Conservation (phyloP, 2,113 vertebrate species). For the Recurvirostra avosetta region DNA sequence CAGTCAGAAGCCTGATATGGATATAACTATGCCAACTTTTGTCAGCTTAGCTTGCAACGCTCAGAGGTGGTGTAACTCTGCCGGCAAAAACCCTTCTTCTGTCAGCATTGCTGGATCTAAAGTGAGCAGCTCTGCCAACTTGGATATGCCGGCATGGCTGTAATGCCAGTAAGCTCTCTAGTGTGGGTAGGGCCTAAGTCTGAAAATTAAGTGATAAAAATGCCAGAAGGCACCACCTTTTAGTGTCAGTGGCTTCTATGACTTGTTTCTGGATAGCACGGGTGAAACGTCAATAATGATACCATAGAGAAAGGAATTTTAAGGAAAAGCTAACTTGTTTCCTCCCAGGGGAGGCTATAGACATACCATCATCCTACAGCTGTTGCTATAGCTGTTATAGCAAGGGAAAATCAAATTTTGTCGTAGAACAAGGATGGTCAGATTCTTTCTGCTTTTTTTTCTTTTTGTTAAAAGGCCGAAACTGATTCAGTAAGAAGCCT, state of each 20-base stretch:
- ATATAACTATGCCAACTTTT: neutral
- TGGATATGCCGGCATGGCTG: neutral
- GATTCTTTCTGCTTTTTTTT: neutral
- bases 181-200: neutral
- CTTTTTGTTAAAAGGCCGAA: neutral
- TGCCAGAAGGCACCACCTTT: neutral
- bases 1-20: neutral
- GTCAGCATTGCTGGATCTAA: neutral
- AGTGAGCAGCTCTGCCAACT: neutral
- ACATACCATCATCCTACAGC: neutral
- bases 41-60: neutral
- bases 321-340: neutral
- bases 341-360: neutral
- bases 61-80: neutral
- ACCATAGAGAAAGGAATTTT: neutral
- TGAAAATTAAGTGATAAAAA: neutral
- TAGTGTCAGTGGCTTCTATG: neutral
- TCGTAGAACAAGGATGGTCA: neutral
- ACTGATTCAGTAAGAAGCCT: neutral
- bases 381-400: neutral
- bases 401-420: neutral
- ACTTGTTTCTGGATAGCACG: neutral
- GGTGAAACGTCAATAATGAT: neutral
- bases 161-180: neutral
- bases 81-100: neutral